A percentile compares a stretch with the other conserved stretches of the same genome.
Conservation (phyloP, 2,888 invertebrate genomes). For the Gymnoscelis rufifasciata region DNA sequence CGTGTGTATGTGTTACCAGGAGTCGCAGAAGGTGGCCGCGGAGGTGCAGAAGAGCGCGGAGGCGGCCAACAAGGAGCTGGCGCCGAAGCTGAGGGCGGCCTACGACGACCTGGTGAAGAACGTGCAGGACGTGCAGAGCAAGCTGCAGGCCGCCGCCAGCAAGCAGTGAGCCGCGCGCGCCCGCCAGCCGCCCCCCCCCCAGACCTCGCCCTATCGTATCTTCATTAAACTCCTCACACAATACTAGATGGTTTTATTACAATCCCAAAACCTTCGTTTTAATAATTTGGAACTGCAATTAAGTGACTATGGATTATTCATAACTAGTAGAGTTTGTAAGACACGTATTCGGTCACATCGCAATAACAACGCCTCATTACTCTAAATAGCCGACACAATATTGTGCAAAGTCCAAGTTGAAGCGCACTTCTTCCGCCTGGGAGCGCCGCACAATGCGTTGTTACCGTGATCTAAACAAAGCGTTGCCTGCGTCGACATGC, state of each 20-base stretch:
- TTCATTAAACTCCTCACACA: conserved; percentile 6
- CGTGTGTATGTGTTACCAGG: conserved; percentile 33
- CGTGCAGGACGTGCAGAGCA: conserved; percentile 56
- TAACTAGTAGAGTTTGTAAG: background rate
- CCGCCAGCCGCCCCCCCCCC: background rate
- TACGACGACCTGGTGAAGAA: conserved; percentile 64
- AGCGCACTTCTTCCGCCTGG: too few relatives aligned
- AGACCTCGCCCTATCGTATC: background rate
- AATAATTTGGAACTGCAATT: background rate
- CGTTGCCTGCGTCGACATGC: too few relatives aligned
- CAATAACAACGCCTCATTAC: too few relatives aligned
- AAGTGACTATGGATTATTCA: conserved; percentile 1
- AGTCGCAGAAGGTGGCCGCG: conserved; percentile 59
- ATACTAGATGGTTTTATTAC: background rate
- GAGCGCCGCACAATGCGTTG: too few relatives aligned
- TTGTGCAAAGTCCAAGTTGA: too few relatives aligned
- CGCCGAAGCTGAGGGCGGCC: conserved; percentile 60
- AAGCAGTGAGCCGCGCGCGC: conserved; percentile 47
- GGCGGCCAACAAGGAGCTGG: conserved; percentile 59
- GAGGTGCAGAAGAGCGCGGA: conserved; percentile 55
- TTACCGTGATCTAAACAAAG: too few relatives aligned
- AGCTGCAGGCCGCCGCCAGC: conserved; percentile 62
- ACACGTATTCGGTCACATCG: too few relatives aligned
- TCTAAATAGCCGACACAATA: too few relatives aligned
- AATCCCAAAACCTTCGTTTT: background rate